phyloP scores from a whole-genome alignment of 2,113 vertebrate species.

The Dipodomys ordii region DNA sequence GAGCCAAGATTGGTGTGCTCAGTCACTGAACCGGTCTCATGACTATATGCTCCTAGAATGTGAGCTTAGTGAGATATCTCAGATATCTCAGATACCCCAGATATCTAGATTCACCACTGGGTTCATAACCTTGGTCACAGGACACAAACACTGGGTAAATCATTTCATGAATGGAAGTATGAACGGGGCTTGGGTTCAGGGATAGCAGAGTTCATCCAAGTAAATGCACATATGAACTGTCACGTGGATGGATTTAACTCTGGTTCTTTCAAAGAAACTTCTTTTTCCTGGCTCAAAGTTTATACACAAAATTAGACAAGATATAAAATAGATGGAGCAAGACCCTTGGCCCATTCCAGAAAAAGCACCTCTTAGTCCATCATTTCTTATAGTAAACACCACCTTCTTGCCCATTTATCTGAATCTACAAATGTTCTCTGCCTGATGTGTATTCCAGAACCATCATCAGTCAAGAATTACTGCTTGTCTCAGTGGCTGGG shows the following conservation, averaged over 20 bases:
- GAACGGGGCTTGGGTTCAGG: background rate
- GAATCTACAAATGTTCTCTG: background rate
- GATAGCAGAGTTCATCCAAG: background rate
- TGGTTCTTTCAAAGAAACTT: background rate
- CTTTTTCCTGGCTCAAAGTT: background rate
- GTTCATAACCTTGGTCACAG: background rate
- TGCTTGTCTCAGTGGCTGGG: background rate
- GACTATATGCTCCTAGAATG: background rate
- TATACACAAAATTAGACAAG: background rate
- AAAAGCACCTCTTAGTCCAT: background rate
- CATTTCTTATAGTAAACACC: background rate
- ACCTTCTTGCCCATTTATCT: background rate
- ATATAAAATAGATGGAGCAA: background rate
- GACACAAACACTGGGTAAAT: background rate
- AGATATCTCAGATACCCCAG: background rate
- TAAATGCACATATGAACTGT: background rate
- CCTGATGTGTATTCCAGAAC: background rate
- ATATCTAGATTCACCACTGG: background rate
- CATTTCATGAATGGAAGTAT: conserved; percentile 21
- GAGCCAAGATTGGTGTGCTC: background rate
- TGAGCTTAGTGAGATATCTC: background rate
- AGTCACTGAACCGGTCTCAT: background rate
- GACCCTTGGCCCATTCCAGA: background rate
- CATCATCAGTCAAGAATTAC: background rate
- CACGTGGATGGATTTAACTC: background rate